Evolutionary conservation across 1,140 invertebrate species (phyloP).

Genomic region (Camponotus vicinus): DNA sequence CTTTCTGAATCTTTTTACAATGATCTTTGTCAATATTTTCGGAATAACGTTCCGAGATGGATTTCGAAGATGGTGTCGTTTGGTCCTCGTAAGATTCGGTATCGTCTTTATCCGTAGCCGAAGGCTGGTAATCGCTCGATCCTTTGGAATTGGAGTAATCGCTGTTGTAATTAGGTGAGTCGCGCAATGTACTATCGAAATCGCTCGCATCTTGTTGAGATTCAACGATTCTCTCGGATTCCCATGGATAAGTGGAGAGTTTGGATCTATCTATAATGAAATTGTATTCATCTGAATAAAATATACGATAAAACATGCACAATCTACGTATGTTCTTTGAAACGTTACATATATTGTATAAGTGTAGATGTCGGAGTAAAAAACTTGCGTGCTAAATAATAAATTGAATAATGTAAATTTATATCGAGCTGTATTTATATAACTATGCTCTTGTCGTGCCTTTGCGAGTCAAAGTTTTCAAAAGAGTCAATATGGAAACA

Average conservation of each 20-base stretch:
- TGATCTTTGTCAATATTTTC: slow-evolving; percentile 72
- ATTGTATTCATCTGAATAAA: not conserved
- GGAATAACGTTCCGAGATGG: slow-evolving; percentile 77
- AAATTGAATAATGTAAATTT: too few relatives aligned
- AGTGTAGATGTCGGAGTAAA: too few relatives aligned
- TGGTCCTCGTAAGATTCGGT: not conserved
- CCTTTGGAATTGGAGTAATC: slow-evolving; percentile 41
- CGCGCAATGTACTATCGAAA: not conserved
- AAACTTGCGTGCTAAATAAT: not conserved
- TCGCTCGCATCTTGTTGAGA: not conserved
- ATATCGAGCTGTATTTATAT: too few relatives aligned
- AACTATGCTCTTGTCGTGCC: too few relatives aligned
- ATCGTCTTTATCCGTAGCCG: not conserved
- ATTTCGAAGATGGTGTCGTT: slow-evolving; percentile 1
- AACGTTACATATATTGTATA: too few relatives aligned
- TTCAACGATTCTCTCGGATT: not conserved
- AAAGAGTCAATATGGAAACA: too few relatives aligned
- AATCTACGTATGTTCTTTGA: not conserved
- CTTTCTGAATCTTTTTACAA: slow-evolving; percentile 88
- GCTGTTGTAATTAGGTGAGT: slow-evolving; percentile 28
- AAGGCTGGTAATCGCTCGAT: slow-evolving; percentile 13
- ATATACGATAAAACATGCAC: not conserved
- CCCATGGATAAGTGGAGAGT: slow-evolving; percentile 9
- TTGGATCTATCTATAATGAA: not conserved
- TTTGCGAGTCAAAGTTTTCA: too few relatives aligned